Conservation (phyloP, 2,113 vertebrate species). For the Cacatua alba region DNA sequence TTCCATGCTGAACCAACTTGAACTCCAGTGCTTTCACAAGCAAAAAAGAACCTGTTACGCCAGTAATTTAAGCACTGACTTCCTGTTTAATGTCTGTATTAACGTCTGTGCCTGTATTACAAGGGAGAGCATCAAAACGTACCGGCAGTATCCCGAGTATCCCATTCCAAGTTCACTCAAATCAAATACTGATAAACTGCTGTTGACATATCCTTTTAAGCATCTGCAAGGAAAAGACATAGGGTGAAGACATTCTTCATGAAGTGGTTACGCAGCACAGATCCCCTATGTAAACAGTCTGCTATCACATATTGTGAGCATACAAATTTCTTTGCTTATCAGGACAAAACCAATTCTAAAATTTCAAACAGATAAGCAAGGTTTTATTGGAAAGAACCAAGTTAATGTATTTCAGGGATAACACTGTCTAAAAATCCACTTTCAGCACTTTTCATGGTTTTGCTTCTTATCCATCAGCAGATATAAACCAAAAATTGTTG, state of each 20-base stretch:
- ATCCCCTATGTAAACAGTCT: background rate
- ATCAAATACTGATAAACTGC: constrained; percentile 93
- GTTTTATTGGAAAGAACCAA: background rate
- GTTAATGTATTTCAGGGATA: background rate
- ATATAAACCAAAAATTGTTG: background rate
- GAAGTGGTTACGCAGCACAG: background rate
- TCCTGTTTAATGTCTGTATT: background rate
- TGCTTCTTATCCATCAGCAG: background rate
- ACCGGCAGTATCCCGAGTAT: constrained; percentile 88
- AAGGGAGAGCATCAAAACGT: background rate
- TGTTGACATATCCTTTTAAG: constrained; percentile 94
- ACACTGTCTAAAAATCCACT: background rate
- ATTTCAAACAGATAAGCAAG: background rate
- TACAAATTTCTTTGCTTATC: background rate
- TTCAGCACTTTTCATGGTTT: background rate
- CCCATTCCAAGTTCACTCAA: constrained; percentile 84
- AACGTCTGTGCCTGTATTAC: background rate
- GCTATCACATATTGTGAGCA: background rate
- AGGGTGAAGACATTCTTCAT: background rate
- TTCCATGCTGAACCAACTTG: background rate
- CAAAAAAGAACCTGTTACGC: background rate
- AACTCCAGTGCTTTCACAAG: background rate
- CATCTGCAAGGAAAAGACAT: constrained; percentile 77
- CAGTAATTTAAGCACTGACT: background rate
- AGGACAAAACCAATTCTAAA: background rate